phyloP scores from a whole-genome alignment of 1,140 invertebrate genomes.

The Drosophila eugracilis region DNA sequence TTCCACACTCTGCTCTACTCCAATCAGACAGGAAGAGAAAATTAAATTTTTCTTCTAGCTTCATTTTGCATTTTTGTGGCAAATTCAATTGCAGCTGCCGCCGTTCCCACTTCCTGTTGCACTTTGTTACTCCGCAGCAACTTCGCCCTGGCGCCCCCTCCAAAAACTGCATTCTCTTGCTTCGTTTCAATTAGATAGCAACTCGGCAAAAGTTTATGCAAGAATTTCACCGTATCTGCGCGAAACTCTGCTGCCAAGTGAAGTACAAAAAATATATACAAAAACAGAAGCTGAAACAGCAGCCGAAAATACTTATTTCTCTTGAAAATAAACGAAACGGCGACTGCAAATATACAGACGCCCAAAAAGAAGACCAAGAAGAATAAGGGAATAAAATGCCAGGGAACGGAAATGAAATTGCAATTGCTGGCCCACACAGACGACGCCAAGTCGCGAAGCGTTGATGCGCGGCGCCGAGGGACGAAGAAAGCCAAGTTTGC shows the following conservation, averaged over 20 bases:
- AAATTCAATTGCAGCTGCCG: constrained; percentile 53
- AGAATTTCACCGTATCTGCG: constrained; percentile 48
- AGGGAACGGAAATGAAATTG: constrained; percentile 78
- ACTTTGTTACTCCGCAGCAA: constrained; percentile 24
- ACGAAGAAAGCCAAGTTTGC: constrained; percentile 60
- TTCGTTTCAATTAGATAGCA: constrained; percentile 60
- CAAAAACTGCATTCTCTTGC: constrained; percentile 17
- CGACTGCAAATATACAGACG: constrained; percentile 36
- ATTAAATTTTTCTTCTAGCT: constrained; percentile 55
- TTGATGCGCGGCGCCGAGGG: constrained; percentile 52
- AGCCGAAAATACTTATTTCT: constrained; percentile 69
- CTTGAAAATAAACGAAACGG: constrained; percentile 56
- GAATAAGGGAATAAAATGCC: constrained; percentile 59
- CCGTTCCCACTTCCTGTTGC: constrained; percentile 47
- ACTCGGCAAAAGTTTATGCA: constrained; percentile 44
- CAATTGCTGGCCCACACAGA: constrained; percentile 75
- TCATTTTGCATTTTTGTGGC: constrained; percentile 49
- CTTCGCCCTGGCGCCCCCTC: background rate
- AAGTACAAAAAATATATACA: constrained; percentile 28
- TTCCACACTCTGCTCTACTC: constrained; percentile 4
- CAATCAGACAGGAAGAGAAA: constrained; percentile 36
- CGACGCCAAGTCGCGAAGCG: constrained; percentile 77
- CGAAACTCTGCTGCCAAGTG: constrained; percentile 24
- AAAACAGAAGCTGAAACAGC: constrained; percentile 8
- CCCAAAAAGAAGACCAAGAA: background rate